These are phyloP conservation scores for Nasonovia ribisnigri DNA, from an alignment of 2,888 invertebrate genomes.

Conservation along the genomic window DNA sequence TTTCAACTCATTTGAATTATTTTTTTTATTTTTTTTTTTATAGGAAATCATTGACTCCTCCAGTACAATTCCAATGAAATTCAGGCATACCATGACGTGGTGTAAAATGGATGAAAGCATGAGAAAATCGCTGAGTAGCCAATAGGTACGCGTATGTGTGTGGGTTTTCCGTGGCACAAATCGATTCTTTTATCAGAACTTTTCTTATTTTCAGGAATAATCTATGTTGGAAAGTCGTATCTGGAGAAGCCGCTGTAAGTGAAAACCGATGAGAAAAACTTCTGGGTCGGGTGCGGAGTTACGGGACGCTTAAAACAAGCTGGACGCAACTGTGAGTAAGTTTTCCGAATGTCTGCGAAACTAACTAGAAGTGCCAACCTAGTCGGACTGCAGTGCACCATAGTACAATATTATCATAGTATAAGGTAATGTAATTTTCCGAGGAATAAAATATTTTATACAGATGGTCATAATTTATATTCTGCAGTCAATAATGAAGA, in stretches of 20 bases:
- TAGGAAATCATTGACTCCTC: not conserved
- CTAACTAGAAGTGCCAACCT: not conserved
- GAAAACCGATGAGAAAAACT: not conserved
- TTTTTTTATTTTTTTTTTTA: not conserved
- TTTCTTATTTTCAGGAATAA: not conserved
- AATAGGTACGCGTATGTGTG: not conserved
- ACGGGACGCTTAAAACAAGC: not conserved
- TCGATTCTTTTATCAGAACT: not conserved
- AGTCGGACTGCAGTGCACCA: not conserved
- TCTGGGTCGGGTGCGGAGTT: not conserved
- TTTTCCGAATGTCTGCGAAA: not conserved
- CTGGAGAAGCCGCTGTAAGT: not conserved
- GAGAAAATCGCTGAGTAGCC: no score
- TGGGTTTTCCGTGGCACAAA: not conserved
- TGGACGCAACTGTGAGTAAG: not conserved
- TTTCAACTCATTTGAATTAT: not conserved
- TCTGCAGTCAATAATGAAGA: not conserved
- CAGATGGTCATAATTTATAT: not conserved
- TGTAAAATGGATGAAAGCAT: no score
- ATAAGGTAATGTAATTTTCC: not conserved
- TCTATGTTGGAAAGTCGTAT: not conserved
- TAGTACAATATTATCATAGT: not conserved
- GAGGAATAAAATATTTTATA: not conserved
- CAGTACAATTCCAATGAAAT: no score
- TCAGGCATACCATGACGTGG: no score